A percentile compares a stretch with the other conserved stretches of the same genome.
Conservation (phyloP, 2,888 invertebrate genomes). For the Volucella inanis region DNA sequence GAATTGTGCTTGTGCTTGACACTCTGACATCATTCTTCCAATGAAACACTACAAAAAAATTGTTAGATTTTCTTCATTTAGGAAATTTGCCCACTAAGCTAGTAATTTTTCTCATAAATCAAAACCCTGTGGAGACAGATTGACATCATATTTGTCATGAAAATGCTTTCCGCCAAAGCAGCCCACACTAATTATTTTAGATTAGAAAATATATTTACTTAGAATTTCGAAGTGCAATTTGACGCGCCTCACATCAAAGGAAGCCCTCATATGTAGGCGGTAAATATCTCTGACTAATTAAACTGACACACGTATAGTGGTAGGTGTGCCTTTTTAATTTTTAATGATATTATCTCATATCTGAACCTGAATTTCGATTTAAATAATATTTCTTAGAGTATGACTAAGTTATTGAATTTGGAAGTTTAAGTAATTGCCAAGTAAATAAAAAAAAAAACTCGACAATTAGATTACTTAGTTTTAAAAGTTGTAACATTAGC, state of each 20-base stretch:
- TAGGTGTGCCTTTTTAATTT: neutral
- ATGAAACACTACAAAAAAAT: no score
- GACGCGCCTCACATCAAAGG: conserved; percentile 10
- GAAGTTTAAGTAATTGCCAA: no score
- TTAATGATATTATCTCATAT: neutral
- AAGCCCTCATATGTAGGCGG: neutral
- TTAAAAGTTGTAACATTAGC: no score
- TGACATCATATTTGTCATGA: conserved; percentile 28
- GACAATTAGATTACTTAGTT: no score
- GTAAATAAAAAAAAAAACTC: neutral
- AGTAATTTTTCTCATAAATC: neutral
- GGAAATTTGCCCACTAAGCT: neutral
- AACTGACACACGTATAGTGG: neutral
- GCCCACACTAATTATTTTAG: conserved; percentile 1
- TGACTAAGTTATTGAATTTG: neutral
- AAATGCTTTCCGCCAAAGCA: conserved; percentile 27
- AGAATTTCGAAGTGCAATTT: neutral
- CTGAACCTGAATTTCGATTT: neutral
- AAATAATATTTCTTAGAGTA: neutral
- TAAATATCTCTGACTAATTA: conserved; percentile 7
- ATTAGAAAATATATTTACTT: conserved; percentile 6
- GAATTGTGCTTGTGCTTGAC: no score
- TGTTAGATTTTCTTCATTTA: neutral
- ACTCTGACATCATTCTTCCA: no score
- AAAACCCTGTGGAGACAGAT: neutral